These are phyloP conservation scores for Agonum fuliginosum DNA, from an alignment of 2,888 invertebrate genomes.

Conservation along the genomic window DNA sequence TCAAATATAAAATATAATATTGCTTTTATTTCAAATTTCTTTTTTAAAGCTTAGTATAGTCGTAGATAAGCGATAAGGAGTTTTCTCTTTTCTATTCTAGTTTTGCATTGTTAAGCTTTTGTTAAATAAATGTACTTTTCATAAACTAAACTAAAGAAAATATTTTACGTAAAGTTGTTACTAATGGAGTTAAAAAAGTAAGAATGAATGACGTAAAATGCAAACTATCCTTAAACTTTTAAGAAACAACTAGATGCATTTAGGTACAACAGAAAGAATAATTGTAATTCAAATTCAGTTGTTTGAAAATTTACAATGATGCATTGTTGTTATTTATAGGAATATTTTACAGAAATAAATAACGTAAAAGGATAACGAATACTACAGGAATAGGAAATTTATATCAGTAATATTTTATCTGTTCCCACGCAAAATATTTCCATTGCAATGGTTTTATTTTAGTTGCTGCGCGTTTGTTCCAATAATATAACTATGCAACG, in stretches of 20 bases:
- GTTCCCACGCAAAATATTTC: slow-evolving; percentile 21
- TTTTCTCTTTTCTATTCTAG: too few species aligned
- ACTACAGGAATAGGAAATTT: slow-evolving; percentile 19
- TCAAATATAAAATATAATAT: too few species aligned
- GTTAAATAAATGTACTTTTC: too few species aligned
- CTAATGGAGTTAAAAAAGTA: too few species aligned
- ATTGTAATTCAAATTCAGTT: slow-evolving; percentile 14
- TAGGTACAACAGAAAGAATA: not conserved
- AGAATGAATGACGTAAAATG: too few species aligned
- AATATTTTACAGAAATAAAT: slow-evolving; percentile 34
- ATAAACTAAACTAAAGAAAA: too few species aligned
- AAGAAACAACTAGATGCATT: not conserved
- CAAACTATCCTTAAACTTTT: too few species aligned
- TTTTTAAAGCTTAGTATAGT: too few species aligned
- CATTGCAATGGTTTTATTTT: slow-evolving; percentile 20
- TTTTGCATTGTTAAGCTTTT: too few species aligned
- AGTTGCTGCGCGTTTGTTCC: slow-evolving; percentile 4
- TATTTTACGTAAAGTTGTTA: too few species aligned
- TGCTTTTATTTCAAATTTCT: too few species aligned
- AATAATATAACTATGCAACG: slow-evolving; percentile 17
- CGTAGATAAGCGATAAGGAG: too few species aligned
- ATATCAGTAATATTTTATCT: slow-evolving; percentile 36
- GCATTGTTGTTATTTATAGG: slow-evolving; percentile 22
- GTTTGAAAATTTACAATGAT: slow-evolving; percentile 14
- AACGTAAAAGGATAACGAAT: slow-evolving; percentile 10